Evolutionary conservation across 1,140 invertebrate species (phyloP), one percentile per base, ranked within the genome.

Genomic region (Drosophila jambulina): DNA sequence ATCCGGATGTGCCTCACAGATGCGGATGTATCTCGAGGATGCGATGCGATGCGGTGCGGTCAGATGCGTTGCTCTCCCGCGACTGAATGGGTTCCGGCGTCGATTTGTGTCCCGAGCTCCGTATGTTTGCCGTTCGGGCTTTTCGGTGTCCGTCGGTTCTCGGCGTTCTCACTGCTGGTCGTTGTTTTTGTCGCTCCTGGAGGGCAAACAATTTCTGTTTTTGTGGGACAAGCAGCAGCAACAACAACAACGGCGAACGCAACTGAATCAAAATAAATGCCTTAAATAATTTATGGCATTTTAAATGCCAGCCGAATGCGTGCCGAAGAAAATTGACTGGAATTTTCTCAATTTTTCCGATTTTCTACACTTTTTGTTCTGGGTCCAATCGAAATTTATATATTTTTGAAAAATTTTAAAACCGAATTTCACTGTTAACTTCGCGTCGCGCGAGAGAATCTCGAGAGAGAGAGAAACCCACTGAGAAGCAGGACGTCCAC

Each of bases 281-380:
- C 74, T 79, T 88, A 81, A 88, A 88, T 88, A 82, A 88, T 88
- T 82, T 71, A 90, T 76, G 78, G 70, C 70, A 84, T 76, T 81
- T 75, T 38, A 23, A 65, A 79, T 72, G 54, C 21, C 58, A 48
- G 46, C 23, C 25, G 34, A 43, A 40, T 45, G 38, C 45, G 54
- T 42, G n/a, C 32, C 19, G 43, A 72, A 36, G 43, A 65, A 42
- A 51, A 61, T 59, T 51, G 4, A 25, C 58, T 49, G 21, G 27
- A 17, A 23, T 38, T 17, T 36, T 34, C 15, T 19, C 19, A 38
- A 38, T 42, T 53, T 54, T 19, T 38, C 34, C 12, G 4, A 34
- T 36, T 29, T 17, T 36, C 21, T 9, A 12, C n/a, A 60, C 54
- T 36, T 46, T 2, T 36, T 4, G 15, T 17, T 23, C 38, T n/a